Percentiles rank a stretch among this genome's conserved stretches.
These are phyloP conservation scores for Porites rus DNA, from an alignment of 92 coral and sea anemone genomes.

Conservation along the genomic window DNA sequence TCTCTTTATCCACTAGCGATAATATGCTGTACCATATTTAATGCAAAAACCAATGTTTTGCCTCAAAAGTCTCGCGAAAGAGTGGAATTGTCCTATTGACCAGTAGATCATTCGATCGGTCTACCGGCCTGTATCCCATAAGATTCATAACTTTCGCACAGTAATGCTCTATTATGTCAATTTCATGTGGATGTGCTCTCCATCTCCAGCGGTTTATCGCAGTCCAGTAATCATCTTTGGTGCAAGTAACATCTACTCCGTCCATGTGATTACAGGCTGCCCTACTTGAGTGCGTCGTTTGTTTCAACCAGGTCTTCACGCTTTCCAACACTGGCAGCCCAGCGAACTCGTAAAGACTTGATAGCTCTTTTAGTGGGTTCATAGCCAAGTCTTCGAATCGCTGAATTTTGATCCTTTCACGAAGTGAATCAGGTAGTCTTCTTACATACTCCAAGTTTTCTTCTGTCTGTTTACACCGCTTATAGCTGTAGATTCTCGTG, in stretches of 20 bases:
- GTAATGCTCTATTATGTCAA: slow-evolving; percentile 34
- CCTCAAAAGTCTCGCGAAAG: slow-evolving; percentile 7
- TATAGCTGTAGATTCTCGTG: slow-evolving; percentile 21
- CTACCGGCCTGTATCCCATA: slow-evolving; percentile 35
- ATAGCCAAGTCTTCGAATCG: slow-evolving; percentile 52
- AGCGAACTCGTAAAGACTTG: slow-evolving; percentile 40
- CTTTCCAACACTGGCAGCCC: slow-evolving; percentile 23
- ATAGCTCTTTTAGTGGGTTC: slow-evolving; percentile 28
- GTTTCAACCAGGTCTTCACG: slow-evolving; percentile 36
- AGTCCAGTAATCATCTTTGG: slow-evolving; percentile 29
- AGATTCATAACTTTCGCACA: slow-evolving; percentile 23
- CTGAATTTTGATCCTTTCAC: slow-evolving; percentile 13
- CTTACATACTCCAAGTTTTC: slow-evolving; percentile 36
- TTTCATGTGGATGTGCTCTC: slow-evolving; percentile 20
- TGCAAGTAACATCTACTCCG: slow-evolving; percentile 6
- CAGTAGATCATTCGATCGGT: slow-evolving; percentile 9
- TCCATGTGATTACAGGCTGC: not conserved
- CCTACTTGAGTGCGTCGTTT: slow-evolving; percentile 34
- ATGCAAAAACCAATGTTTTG: slow-evolving; percentile 15
- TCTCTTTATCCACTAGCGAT: no score
- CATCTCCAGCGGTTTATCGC: slow-evolving; percentile 55
- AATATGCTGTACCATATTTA: not conserved
- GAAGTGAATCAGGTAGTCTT: slow-evolving; percentile 4
- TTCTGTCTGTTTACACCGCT: slow-evolving; percentile 33
- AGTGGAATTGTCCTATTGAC: not conserved